These are phyloP conservation scores for Heteronetta atricapilla DNA, from an alignment of 2,113 vertebrate genomes.

Conservation along the genomic window DNA sequence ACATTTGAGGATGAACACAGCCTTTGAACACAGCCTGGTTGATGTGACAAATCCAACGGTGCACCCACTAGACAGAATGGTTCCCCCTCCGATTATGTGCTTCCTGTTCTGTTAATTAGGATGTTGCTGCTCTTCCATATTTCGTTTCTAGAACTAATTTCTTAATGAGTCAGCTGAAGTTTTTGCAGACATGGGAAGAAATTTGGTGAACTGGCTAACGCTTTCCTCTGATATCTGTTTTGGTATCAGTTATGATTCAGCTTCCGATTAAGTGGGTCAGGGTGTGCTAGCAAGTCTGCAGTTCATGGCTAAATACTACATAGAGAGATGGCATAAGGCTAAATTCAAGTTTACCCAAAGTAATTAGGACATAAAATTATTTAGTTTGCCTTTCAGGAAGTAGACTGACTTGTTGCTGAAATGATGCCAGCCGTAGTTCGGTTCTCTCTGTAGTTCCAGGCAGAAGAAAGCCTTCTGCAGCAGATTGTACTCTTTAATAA, in stretches of 20 bases:
- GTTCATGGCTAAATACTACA: slow-evolving; percentile 37
- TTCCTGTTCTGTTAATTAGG: slow-evolving; percentile 57
- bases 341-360: slow-evolving; percentile 58
- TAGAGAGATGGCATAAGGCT: slow-evolving; percentile 27
- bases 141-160: slow-evolving; percentile 39
- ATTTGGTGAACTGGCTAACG: slow-evolving; percentile 45
- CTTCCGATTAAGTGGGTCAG: slow-evolving; percentile 58
- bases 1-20: not conserved
- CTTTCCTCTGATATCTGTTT: slow-evolving; percentile 54
- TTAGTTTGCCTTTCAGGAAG: slow-evolving; percentile 53
- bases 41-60: not conserved
- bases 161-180: slow-evolving; percentile 40
- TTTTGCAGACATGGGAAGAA: slow-evolving; percentile 36
- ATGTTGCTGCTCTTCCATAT: slow-evolving; percentile 25
- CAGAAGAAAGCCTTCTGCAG: slow-evolving; percentile 50
- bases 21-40: not conserved
- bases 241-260: slow-evolving; percentile 57
- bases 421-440: slow-evolving; percentile 15
- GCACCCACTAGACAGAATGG: not conserved
- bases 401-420: slow-evolving; percentile 50
- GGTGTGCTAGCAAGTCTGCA: not conserved
- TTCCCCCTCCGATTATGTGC: not conserved
- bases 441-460: slow-evolving; percentile 37
- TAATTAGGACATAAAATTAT: slow-evolving; percentile 63
- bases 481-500: slow-evolving; percentile 49